phyloP scores from a whole-genome alignment of 1,140 invertebrate species.

The Zophobas atratus region DNA sequence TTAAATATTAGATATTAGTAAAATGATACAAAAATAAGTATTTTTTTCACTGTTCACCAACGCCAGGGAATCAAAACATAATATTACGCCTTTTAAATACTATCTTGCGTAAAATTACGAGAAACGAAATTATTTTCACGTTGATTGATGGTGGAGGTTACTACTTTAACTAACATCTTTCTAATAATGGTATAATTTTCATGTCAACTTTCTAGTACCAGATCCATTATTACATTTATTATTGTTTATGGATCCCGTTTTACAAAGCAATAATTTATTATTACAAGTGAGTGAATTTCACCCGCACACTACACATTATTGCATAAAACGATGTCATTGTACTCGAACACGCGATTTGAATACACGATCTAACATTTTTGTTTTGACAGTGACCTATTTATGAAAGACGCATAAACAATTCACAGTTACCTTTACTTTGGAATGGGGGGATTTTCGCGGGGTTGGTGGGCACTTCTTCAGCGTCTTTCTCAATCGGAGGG shows the following conservation, averaged over 20 bases:
- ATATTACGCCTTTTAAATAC: too few relatives aligned
- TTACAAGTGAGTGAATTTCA: constrained; percentile 15
- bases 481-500: constrained; percentile 66
- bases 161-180: neutral
- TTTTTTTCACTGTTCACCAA: too few relatives aligned
- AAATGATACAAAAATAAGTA: too few relatives aligned
- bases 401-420: constrained; percentile 15
- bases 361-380: constrained; percentile 25
- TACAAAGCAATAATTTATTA: constrained; percentile 24
- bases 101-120: too few relatives aligned
- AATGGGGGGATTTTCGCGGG: constrained; percentile 59
- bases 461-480: constrained; percentile 65
- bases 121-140: neutral
- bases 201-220: constrained; percentile 13
- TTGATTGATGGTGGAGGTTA: neutral
- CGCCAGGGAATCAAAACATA: too few relatives aligned
- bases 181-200: constrained; percentile 1
- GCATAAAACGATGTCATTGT: constrained; percentile 45
- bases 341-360: constrained; percentile 39
- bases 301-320: constrained; percentile 11
- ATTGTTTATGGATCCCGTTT: neutral
- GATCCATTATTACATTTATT: constrained; percentile 24
- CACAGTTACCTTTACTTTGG: constrained; percentile 38
- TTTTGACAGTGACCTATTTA: constrained; percentile 43
- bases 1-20: too few relatives aligned